These are phyloP conservation scores for Craseonycteris thonglongyai DNA, from an alignment of 2,113 vertebrate genomes.

Conservation along the genomic window DNA sequence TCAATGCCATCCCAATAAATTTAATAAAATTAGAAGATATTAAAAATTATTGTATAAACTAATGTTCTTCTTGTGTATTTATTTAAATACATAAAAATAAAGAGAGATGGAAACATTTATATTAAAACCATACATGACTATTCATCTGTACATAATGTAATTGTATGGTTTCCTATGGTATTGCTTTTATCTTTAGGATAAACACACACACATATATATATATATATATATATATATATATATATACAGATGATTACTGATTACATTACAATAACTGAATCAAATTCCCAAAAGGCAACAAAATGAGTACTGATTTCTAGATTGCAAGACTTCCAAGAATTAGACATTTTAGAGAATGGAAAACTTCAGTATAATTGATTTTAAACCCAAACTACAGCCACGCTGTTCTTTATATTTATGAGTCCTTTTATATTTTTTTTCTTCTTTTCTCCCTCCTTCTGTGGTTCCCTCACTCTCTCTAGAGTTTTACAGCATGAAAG, in stretches of 20 bases:
- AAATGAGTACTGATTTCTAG: constrained; percentile 42
- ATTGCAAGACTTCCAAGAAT: background rate
- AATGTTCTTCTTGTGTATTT: background rate
- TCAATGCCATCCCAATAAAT: no score
- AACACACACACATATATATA: no score
- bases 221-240: no score
- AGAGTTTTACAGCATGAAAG: constrained; percentile 33
- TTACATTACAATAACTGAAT: background rate
- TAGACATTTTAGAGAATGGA: background rate
- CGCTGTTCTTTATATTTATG: background rate
- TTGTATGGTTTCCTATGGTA: background rate
- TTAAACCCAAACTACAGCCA: background rate
- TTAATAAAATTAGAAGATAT: no score
- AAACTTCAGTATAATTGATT: background rate
- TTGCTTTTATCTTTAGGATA: constrained; percentile 44
- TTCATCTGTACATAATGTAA: background rate
- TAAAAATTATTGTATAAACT: constrained; percentile 60
- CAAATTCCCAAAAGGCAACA: constrained; percentile 10
- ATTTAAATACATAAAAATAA: background rate
- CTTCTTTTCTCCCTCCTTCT: no score
- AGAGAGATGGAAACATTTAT: constrained; percentile 7
- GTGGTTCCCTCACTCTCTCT: background rate
- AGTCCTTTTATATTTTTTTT: background rate
- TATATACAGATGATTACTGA: constrained; percentile 51
- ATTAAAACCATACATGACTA: background rate